Percentiles rank a stretch among this genome's conserved stretches.
These are phyloP conservation scores for Margarornis squamiger DNA, from an alignment of 2,797 vertebrate genomes.

Conservation along the genomic window DNA sequence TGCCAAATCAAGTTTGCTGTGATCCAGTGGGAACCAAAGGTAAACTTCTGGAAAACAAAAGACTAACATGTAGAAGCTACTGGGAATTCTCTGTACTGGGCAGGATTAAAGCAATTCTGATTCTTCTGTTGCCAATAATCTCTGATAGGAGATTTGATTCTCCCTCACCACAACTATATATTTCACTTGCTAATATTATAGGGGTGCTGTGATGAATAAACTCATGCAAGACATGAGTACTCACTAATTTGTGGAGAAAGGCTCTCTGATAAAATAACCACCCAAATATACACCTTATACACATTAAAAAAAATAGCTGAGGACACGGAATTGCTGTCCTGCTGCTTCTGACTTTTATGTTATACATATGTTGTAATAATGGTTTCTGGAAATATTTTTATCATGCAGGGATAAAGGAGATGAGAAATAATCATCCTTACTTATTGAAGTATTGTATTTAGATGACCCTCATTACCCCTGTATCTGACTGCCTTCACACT, in stretches of 20 bases:
- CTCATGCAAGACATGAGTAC: background rate
- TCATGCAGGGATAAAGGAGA: constrained; percentile 16
- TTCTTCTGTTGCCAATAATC: constrained; percentile 7
- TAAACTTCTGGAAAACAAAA: constrained; percentile 50
- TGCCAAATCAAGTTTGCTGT: constrained; percentile 43
- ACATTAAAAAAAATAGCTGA: background rate
- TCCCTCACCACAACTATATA: background rate
- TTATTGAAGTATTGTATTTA: background rate
- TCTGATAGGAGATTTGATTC: constrained; percentile 22
- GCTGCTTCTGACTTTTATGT: background rate
- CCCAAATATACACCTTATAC: background rate
- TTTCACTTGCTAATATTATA: constrained; percentile 20
- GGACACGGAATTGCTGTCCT: background rate
- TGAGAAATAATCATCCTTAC: constrained; percentile 33
- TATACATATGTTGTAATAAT: background rate
- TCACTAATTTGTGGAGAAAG: background rate
- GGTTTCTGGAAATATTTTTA: constrained; percentile 12
- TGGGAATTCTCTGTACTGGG: constrained; percentile 37
- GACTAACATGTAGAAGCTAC: background rate
- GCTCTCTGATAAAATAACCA: background rate
- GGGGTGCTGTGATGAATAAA: background rate
- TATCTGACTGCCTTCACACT: background rate
- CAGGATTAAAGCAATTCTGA: constrained; percentile 41
- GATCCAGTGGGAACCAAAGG: background rate
- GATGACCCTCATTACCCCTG: background rate